A percentile compares a stretch with the other conserved stretches of the same genome.
Conservation (phyloP, 2,797 vertebrate species). For the Dicrostonyx torquatus region DNA sequence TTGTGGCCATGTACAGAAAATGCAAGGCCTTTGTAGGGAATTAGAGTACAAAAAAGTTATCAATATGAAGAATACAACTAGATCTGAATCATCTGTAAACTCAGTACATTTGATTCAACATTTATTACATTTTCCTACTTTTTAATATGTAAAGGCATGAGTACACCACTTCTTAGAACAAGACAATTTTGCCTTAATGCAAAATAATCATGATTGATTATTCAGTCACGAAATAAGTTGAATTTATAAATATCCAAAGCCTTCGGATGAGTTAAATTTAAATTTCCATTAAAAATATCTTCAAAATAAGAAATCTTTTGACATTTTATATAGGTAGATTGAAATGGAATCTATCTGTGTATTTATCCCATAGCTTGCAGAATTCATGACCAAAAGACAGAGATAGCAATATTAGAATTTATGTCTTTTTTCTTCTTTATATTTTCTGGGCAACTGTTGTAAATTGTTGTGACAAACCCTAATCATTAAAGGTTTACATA, state of each 20-base stretch:
- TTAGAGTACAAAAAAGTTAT: neutral
- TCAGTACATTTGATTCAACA: neutral
- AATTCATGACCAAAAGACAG: neutral
- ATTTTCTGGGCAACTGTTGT: slow-evolving; percentile 46
- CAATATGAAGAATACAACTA: neutral
- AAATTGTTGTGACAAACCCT: slow-evolving; percentile 45
- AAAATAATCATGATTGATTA: too few relatives aligned
- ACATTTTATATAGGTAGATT: neutral
- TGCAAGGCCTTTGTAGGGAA: neutral
- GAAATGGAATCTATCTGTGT: rapidly evolving
- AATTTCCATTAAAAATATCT: neutral
- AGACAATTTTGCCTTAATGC: neutral
- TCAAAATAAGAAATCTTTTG: neutral
- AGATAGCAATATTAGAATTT: neutral
- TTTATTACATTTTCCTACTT: neutral
- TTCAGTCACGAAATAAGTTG: neutral
- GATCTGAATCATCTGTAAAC: neutral
- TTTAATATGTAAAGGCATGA: neutral
- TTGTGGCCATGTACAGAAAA: neutral
- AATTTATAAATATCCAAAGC: neutral
- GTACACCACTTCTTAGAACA: neutral
- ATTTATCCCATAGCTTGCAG: neutral
- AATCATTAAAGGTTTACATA: slow-evolving; percentile 61
- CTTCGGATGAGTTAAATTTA: neutral
- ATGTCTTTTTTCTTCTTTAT: neutral